Conservation (phyloP, 2,797 vertebrate genomes). For the Rhodeus uyekii region DNA sequence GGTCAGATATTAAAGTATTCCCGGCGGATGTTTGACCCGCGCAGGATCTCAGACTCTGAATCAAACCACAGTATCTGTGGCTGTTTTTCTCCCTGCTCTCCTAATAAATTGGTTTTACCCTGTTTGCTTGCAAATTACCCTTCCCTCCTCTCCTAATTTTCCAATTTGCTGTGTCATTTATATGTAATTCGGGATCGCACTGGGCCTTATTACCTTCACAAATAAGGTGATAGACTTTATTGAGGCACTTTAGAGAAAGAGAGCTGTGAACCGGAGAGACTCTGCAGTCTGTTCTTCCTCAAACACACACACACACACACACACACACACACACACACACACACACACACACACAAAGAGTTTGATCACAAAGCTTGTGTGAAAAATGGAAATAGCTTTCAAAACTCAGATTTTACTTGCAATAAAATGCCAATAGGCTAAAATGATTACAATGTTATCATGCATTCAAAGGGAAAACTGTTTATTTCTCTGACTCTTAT, state of each 20-base stretch:
- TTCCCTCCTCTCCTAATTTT: constrained; percentile 82
- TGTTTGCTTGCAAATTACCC: constrained; percentile 82
- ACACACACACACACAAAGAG: no score
- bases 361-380: no score
- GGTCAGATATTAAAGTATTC: no score
- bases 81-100: constrained; percentile 66
- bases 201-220: constrained; percentile 77
- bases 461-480: no score
- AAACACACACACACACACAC: no score
- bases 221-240: constrained; percentile 80
- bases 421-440: no score
- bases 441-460: no score
- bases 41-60: constrained; percentile 32
- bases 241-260: constrained; percentile 71
- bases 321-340: no score
- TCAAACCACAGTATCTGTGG: constrained; percentile 62
- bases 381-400: neutral
- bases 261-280: constrained; percentile 69
- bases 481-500: no score
- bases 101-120: constrained; percentile 85
- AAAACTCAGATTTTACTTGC: no score
- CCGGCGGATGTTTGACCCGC: neutral
- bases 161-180: constrained; percentile 86
- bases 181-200: constrained; percentile 77
- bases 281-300: constrained; percentile 58